Base-by-base conservation (phyloP, 2,888 invertebrate genomes). In the Smittia aterrima region DNA sequence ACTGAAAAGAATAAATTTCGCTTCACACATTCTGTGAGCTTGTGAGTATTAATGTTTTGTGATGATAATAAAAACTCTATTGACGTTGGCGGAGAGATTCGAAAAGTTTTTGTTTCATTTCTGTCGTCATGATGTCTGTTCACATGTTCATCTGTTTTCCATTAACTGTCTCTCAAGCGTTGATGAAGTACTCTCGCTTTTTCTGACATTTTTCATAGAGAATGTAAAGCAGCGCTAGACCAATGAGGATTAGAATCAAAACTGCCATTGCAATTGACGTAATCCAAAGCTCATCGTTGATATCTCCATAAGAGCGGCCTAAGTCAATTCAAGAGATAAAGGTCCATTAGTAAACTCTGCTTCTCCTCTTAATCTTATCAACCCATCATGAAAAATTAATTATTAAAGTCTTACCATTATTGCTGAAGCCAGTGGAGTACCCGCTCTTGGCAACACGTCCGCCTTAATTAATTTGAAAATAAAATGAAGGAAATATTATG, bases 191-290 rank as follows among this genome's bases (percentile, higher is more conserved):
- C 20, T 72, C 53, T 64, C 40, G 20, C 72, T 72, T 72, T 24
- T 72, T 72, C 9, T 72, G 58, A 41, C 62, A 72, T 24, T 72
- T 72, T 62, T 72, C 72, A 40, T 62, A 72, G 7, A 58, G 16
- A 16, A 72, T 72, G 20, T 72, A 72, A 1, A 58, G n/a, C 2
- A 72, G 27, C 9, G 72, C 72, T 16, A 72, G 18, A 0, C 38
- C 27, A 13, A 72, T 72, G 13, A 58, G 38, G n/a, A 72, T 41
- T 13, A 20, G 20, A 24, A 72, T 72, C 0, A 64, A 22, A 18
- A 41, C 22, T 38, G 72, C 72, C 72, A 72, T 72, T 6, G 27
- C 20, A 11, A 72, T 72, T 38, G 62, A 62, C n/a, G 47, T 16
- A 13, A 32, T 54, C 20, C 27, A 62, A 13, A 72, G 54, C 18